A percentile compares a stretch with the other conserved stretches of the same genome.
These are phyloP conservation scores for Hylaeus anthracinus DNA, from an alignment of 1,140 invertebrate species.

Conservation along the genomic window DNA sequence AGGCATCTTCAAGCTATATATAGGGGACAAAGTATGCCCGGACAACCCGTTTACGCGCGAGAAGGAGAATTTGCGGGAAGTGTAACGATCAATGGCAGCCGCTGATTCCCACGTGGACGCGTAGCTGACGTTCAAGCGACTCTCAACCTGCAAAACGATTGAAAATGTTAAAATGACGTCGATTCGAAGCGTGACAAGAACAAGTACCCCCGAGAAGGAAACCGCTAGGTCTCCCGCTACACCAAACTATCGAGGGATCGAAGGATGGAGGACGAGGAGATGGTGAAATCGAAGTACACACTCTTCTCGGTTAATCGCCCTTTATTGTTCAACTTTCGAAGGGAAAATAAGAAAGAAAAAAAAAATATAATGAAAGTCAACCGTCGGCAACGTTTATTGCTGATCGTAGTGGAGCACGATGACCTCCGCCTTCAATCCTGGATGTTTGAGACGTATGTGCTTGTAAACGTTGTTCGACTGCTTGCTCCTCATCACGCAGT, in stretches of 20 bases:
- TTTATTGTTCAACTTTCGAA: background rate
- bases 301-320: too few relatives aligned
- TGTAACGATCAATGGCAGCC: background rate
- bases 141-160: conserved; percentile 4
- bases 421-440: conserved; percentile 43
- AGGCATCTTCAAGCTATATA: conserved; percentile 49
- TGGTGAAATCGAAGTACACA: too few relatives aligned
- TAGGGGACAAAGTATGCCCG: background rate
- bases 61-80: background rate
- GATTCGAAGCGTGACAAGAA: too few relatives aligned
- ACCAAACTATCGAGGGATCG: background rate
- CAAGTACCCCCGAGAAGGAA: too few relatives aligned
- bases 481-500: conserved; percentile 74
- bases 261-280: too few relatives aligned
- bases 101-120: background rate
- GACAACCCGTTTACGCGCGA: background rate
- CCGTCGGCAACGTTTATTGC: background rate
- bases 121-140: background rate
- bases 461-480: conserved; percentile 70
- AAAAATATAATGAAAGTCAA: background rate
- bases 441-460: conserved; percentile 68
- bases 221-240: too few relatives aligned
- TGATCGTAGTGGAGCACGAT: conserved; percentile 33
- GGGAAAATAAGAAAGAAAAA: too few relatives aligned
- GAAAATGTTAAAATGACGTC: background rate